Evolutionary conservation across 2,888 invertebrate species (phyloP).

Genomic region (Drosophila infuscata): DNA sequence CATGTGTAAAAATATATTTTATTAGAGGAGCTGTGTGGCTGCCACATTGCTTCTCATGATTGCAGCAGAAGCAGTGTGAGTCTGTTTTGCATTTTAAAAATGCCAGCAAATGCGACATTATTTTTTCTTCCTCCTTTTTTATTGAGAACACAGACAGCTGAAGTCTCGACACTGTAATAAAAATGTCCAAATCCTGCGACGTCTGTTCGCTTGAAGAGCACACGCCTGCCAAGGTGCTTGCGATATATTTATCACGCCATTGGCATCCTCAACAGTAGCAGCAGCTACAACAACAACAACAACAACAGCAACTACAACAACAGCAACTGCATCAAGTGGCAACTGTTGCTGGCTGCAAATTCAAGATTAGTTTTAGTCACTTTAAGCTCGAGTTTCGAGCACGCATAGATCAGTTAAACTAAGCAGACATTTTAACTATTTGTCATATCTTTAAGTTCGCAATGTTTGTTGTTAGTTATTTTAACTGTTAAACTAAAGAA

Average conservation of each 20-base stretch:
- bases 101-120: slow-evolving; percentile 50
- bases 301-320: background rate
- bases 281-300: slow-evolving; percentile 14
- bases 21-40: slow-evolving; percentile 50
- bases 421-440: background rate
- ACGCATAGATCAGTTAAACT: background rate
- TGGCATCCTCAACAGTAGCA: slow-evolving; percentile 31
- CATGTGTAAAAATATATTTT: slow-evolving; percentile 69
- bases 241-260: slow-evolving; percentile 68
- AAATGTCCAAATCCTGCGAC: slow-evolving; percentile 62
- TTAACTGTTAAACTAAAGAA: too few relatives aligned
- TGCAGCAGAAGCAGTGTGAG: slow-evolving; percentile 1
- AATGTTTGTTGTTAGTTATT: background rate
- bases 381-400: background rate
- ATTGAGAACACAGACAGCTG: slow-evolving; percentile 28
- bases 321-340: slow-evolving; percentile 31
- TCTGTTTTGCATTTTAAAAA: slow-evolving; percentile 59
- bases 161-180: slow-evolving; percentile 60
- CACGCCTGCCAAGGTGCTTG: slow-evolving; percentile 57
- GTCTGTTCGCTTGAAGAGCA: slow-evolving; percentile 38
- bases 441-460: too few relatives aligned
- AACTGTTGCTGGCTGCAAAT: slow-evolving; percentile 46
- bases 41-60: slow-evolving; percentile 24
- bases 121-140: slow-evolving; percentile 24
- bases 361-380: slow-evolving; percentile 7